These are phyloP conservation scores for Barnardius zonarius DNA, from an alignment of 2,113 vertebrate species.

Conservation along the genomic window DNA sequence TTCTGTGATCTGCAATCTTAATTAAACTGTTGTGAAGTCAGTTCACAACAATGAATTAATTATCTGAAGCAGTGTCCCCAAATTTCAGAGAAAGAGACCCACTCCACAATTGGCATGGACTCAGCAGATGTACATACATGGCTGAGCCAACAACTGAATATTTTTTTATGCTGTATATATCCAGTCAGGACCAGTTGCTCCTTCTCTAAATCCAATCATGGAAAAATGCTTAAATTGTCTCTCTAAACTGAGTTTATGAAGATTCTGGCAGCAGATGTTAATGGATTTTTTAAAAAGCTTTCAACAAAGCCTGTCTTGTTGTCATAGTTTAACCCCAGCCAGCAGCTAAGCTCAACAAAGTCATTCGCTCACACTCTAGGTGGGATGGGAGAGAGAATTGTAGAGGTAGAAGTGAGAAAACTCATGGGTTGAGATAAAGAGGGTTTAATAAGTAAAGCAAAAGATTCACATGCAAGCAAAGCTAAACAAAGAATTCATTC, in stretches of 20 bases:
- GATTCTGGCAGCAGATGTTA: background rate
- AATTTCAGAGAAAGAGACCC: background rate
- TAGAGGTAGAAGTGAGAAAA: background rate
- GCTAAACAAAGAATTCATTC: background rate
- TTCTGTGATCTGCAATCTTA: conserved; percentile 14
- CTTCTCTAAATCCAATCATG: background rate
- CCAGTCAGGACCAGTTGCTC: background rate
- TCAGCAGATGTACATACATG: background rate
- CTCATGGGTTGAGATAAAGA: background rate
- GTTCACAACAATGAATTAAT: conserved; percentile 1
- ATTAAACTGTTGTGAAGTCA: conserved; percentile 29
- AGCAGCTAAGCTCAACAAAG: background rate
- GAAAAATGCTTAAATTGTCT: background rate
- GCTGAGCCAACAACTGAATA: background rate
- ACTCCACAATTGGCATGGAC: background rate
- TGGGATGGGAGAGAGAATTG: background rate
- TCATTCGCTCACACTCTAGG: background rate
- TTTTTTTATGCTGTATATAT: background rate
- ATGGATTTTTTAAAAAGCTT: background rate
- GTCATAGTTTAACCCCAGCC: background rate
- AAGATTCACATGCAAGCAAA: background rate
- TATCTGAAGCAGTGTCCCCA: background rate
- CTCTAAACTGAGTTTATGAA: background rate
- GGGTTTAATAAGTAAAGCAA: background rate
- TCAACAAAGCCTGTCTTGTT: background rate